Base-by-base conservation (phyloP, 2,797 vertebrate species). In the Gallirallus australis region DNA sequence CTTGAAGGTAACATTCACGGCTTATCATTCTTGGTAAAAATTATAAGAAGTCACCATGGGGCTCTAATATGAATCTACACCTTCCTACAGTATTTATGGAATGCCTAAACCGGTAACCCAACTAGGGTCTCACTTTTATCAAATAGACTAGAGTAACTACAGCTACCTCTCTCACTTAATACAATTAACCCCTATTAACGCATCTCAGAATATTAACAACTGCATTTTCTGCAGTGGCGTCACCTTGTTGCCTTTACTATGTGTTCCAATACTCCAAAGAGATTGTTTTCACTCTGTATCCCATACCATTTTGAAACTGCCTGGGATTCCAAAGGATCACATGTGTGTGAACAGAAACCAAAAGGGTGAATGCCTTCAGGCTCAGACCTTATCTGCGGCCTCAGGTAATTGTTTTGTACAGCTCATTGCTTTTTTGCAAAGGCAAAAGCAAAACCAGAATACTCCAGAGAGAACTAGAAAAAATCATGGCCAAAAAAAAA, bases 1-100 rank as follows among this genome's bases (percentile, higher is more conserved):
- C 68, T 76, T 82, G 63, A 80, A 92, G 30, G 71, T 73, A 92
- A 47, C 15, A 61, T 63, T 56, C 40, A 35, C 11, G 89, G 27
- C 18, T 82, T 80, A 60, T 27, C 23, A 28, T 40, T 92, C 70
- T 54, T 42, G 17, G 33, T 61, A 73, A 80, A 93, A 93, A 80
- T 25, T 0, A 17, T 42, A 59, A 75, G 12, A 25, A 53, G 21
- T 45, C n/a, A 87, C 56, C 17, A 28, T 13, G 23, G 28, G 42
- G 89, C 30, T 66, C 15, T 28, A 17, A 89, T 21, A 56, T 42
- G 24, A 59, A 79, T 50, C 37, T 45, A 48, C 31, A 76, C 9
- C 18, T 80, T 66, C 68, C 37, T 86, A 37, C 47, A 82, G 28
- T 28, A 15, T 30, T 76, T 10, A 35, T 31, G 30, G 37, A 80